phyloP scores from a whole-genome alignment of 2,113 vertebrate species.

The Paralichthys olivaceus region DNA sequence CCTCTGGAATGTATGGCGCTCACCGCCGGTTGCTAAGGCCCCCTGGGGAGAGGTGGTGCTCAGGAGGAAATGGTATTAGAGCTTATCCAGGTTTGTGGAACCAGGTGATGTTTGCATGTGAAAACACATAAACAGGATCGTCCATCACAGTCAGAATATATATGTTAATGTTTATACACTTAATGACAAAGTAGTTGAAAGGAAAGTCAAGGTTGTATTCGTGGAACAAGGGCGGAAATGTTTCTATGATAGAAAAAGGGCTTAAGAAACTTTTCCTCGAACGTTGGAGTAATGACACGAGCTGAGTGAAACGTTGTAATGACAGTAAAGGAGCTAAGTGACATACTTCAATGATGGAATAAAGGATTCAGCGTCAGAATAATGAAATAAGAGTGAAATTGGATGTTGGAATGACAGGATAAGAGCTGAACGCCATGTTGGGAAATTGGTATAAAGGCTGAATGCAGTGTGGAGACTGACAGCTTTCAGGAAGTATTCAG shows the following conservation, averaged over 20 bases:
- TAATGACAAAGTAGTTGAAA: too few species aligned
- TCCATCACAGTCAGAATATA: too few species aligned
- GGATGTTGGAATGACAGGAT: conserved; percentile 33
- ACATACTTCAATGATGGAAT: conserved; percentile 3
- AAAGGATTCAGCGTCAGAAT: neutral
- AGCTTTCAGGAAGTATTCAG: conserved; percentile 26
- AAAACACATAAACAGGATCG: neutral
- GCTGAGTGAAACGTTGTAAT: conserved; percentile 20
- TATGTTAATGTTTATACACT: too few species aligned
- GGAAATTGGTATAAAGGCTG: conserved; percentile 18
- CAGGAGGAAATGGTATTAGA: neutral
- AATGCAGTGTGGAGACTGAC: conserved; percentile 40
- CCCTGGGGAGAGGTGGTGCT: neutral
- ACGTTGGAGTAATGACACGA: conserved; percentile 18
- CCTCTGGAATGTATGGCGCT: neutral
- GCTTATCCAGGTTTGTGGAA: neutral
- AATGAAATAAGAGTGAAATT: neutral
- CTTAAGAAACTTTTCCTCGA: neutral
- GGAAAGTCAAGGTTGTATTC: neutral
- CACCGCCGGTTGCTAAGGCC: neutral
- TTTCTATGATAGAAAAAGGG: neutral
- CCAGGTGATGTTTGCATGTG: neutral
- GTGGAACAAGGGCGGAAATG: neutral
- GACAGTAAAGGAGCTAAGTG: conserved; percentile 16
- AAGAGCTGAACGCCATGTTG: conserved; percentile 35